phyloP scores from a whole-genome alignment of 1,140 invertebrate species.

The Danaus plexippus region DNA sequence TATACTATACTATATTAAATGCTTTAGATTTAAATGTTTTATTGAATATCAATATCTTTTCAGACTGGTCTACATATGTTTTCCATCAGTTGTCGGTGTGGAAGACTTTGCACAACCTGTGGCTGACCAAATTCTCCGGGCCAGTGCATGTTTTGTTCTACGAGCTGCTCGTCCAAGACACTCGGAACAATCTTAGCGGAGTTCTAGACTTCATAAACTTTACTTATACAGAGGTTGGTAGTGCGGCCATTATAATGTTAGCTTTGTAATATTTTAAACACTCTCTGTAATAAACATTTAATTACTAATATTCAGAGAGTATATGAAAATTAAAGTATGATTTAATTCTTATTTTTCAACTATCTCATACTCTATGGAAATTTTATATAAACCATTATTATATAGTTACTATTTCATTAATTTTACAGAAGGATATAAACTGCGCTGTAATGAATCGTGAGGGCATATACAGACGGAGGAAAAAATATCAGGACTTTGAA shows the following conservation, averaged over 20 bases:
- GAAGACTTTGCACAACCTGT: constrained; percentile 78
- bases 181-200: constrained; percentile 72
- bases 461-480: constrained; percentile 80
- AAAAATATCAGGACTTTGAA: constrained; percentile 77
- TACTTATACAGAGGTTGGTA: constrained; percentile 45
- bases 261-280: too few species aligned
- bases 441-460: constrained; percentile 76
- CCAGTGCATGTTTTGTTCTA: constrained; percentile 81
- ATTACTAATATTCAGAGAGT: too few species aligned
- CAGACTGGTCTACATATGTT: constrained; percentile 83
- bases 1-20: background rate
- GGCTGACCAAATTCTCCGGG: constrained; percentile 80
- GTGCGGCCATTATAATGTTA: background rate
- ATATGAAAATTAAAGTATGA: too few species aligned
- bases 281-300: too few species aligned
- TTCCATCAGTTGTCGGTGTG: constrained; percentile 77
- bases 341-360: too few species aligned
- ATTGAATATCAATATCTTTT: constrained; percentile 5
- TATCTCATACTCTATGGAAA: too few species aligned
- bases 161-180: constrained; percentile 77
- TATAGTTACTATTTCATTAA: constrained; percentile 8
- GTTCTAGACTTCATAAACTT: constrained; percentile 76
- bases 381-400: background rate
- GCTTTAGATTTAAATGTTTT: background rate
- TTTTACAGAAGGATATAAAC: constrained; percentile 64